Evolutionary conservation across 2,888 invertebrate genomes (phyloP).

Genomic region (Ypsolopha sequella): DNA sequence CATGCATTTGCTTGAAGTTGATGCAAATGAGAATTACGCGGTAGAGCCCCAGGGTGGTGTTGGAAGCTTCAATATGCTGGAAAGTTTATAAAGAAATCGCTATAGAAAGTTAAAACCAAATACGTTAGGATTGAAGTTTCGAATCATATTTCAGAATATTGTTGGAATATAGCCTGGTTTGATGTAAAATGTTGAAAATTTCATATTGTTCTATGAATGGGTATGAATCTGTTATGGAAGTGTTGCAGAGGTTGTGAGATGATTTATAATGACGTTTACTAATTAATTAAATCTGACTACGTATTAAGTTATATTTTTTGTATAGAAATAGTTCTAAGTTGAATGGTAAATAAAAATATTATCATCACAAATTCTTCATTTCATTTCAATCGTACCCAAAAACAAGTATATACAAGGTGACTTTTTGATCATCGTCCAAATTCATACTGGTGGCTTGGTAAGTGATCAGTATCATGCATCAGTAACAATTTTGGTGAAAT

Average conservation of each 20-base stretch:
- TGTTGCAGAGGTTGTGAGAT: conserved; percentile 70
- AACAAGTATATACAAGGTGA: no score
- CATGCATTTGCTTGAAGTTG: no score
- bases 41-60: no score
- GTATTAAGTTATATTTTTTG: conserved; percentile 66
- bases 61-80: no score
- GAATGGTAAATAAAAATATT: conserved; percentile 57
- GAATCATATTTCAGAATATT: conserved; percentile 9
- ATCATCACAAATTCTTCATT: conserved; percentile 37
- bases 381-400: neutral
- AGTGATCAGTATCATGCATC: no score
- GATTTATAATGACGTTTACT: conserved; percentile 67
- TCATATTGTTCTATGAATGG: conserved; percentile 47
- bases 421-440: no score
- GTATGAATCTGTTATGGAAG: conserved; percentile 48
- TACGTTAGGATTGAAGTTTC: no score
- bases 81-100: no score
- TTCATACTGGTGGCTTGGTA: no score
- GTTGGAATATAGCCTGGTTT: conserved; percentile 30
- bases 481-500: no score
- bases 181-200: conserved; percentile 44
- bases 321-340: conserved; percentile 64
- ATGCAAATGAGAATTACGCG: no score
- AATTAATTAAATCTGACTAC: conserved; percentile 52
- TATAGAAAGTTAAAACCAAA: no score